Evolutionary conservation across 2,113 vertebrate species (phyloP).

Genomic region (Promerops cafer): DNA sequence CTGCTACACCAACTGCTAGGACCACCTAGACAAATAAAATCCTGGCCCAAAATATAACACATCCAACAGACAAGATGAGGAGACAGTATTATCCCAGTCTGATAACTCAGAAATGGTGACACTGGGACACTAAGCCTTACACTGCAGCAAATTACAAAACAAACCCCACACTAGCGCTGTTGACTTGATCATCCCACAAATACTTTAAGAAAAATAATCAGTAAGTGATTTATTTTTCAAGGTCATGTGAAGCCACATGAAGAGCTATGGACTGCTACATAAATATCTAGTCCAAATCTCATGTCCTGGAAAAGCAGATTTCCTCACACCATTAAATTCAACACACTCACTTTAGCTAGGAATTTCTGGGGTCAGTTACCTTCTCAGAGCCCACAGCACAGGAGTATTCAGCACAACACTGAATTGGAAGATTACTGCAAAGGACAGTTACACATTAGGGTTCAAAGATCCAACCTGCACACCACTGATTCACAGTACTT

Average conservation of each 20-base stretch:
- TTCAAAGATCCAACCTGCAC: not conserved
- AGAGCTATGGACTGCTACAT: not conserved
- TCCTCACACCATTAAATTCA: not conserved
- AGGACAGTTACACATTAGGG: not conserved
- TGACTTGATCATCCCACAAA: not conserved
- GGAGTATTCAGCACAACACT: not conserved
- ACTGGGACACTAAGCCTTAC: not conserved
- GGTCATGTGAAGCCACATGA: not conserved
- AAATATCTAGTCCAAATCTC: not conserved
- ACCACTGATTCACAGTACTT: not conserved
- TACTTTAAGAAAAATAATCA: not conserved
- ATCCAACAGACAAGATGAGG: not conserved
- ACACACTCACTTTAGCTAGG: not conserved
- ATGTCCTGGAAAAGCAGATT: not conserved
- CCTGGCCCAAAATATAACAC: not conserved
- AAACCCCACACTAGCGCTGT: fast-evolving
- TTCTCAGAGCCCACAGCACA: not conserved
- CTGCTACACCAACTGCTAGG: not conserved
- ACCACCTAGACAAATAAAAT: not conserved
- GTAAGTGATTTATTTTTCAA: not conserved
- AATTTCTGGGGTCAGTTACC: not conserved
- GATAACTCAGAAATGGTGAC: not conserved
- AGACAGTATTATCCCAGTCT: not conserved
- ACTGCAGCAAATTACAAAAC: not conserved
- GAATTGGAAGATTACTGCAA: not conserved